Evolutionary conservation across 1,140 invertebrate species (phyloP), one percentile per base, ranked within the genome.

Genomic region (Archivesica marissinica): DNA sequence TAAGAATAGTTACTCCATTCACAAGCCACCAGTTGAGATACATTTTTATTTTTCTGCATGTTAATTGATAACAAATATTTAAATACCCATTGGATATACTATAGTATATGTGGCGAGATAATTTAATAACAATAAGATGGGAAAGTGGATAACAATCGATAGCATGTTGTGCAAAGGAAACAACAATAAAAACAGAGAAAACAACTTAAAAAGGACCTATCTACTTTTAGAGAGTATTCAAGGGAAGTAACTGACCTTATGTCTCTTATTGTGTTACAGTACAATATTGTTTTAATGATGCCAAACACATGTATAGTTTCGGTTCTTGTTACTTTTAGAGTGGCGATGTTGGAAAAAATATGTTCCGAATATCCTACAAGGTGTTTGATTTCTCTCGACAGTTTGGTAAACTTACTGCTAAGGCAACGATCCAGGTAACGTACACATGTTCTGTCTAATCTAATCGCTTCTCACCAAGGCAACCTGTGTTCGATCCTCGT

Each of bases 301-400:
- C n/a, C n/a, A n/a, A n/a, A n/a, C n/a, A n/a, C n/a, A n/a, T n/a
- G n/a, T n/a, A n/a, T n/a, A n/a, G n/a, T n/a, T n/a, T n/a, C n/a
- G n/a, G n/a, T n/a, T n/a, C n/a, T n/a, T n/a, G n/a, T n/a, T n/a
- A 25, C 20, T 56, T 76, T 9, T 66, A 84, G 81, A 68, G 38
- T 33, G 47, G 47, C 15, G 82, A 85, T n/a, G 50, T 2, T 11
- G 41, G 30, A 15, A 85, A 76, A 56, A 59, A 85, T 9, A 30
- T 85, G 38, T 68, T 76, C 61, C 33, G 82, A 77, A 59, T 68
- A 9, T 68, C 74, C 7, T 85, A 85, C 44, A 85, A 85, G 52
- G 82, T 85, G 41, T 85, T 85, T 70, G 82, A 85, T 33, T 85
- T 85, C 47, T 85, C 82, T 33, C 44, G 56, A 47, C 82, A 85